A percentile compares a stretch with the other conserved stretches of the same genome.
phyloP scores from a whole-genome alignment of 64 coral and sea anemone species.

The Hydrozoanthus tunicans region DNA sequence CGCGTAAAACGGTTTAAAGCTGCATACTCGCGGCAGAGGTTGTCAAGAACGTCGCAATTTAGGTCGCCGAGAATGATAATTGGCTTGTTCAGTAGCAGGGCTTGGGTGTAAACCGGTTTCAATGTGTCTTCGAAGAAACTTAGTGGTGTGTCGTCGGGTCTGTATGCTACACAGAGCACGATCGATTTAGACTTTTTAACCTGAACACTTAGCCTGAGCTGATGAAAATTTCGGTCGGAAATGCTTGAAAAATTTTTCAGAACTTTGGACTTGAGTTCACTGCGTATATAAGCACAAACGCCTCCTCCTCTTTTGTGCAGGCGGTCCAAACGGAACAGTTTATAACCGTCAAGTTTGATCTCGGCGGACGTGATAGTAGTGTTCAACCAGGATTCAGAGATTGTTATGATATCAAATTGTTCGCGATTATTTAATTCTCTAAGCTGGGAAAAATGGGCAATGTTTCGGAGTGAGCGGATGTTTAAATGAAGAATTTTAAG shows the following conservation, averaged over 20 bases:
- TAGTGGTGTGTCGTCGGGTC: conserved; percentile 3
- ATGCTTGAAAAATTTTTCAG: neutral
- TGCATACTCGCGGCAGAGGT: neutral
- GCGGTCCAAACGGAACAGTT: neutral
- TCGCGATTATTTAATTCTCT: neutral
- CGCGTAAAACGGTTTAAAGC: neutral
- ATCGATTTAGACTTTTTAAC: conserved; percentile 11
- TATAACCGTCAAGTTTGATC: neutral
- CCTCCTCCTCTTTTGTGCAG: neutral
- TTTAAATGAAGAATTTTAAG: conserved; percentile 31
- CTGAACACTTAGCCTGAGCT: neutral
- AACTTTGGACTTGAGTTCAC: conserved; percentile 12
- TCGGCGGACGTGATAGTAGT: neutral
- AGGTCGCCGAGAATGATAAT: conserved; percentile 7
- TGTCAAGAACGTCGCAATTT: neutral
- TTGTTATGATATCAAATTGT: neutral
- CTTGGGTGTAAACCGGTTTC: conserved; percentile 3
- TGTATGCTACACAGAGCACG: neutral
- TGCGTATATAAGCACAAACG: neutral
- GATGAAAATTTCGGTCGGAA: conserved; percentile 8
- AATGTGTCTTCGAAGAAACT: conserved; percentile 3
- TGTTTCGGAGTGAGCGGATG: conserved; percentile 6
- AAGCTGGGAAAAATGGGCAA: neutral
- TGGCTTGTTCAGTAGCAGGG: conserved; percentile 2
- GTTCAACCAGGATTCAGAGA: conserved; percentile 38